These are phyloP conservation scores for Hypotaenidia okinawae DNA, from an alignment of 2,797 vertebrate species.

Conservation along the genomic window DNA sequence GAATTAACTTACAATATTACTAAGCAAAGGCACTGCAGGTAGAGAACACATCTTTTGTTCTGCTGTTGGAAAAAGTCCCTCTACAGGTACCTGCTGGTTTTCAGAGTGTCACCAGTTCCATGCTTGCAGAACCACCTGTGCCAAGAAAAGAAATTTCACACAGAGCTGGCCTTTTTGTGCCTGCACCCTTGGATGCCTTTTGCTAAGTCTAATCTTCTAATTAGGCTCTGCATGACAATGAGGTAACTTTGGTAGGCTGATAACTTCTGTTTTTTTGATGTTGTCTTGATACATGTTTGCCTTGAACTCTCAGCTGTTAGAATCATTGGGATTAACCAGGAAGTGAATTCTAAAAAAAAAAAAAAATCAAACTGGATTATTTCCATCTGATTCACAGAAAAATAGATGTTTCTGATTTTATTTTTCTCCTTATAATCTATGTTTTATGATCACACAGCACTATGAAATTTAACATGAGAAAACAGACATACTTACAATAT, in stretches of 20 bases:
- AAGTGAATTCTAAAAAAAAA: neutral
- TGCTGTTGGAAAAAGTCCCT: neutral
- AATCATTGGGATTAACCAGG: neutral
- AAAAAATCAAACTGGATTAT: neutral
- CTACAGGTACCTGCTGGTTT: conserved; percentile 2
- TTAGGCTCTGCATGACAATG: neutral
- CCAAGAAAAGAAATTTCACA: conserved; percentile 21
- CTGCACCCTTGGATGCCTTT: neutral
- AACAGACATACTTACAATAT: neutral
- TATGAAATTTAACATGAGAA: neutral
- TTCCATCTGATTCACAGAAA: neutral
- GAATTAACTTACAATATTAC: conserved; percentile 1
- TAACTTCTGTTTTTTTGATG: neutral
- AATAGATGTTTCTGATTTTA: neutral
- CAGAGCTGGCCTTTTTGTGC: neutral
- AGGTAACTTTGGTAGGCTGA: neutral
- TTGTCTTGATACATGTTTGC: neutral
- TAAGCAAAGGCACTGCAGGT: neutral
- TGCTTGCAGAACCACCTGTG: neutral
- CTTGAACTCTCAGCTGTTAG: neutral
- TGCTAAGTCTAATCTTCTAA: conserved; percentile 1
- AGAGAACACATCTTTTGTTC: conserved; percentile 42
- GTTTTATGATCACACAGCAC: neutral
- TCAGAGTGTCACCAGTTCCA: neutral
- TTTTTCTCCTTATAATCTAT: neutral